phyloP scores from a whole-genome alignment of 2,888 invertebrate species.

The Tenthredo amoena region DNA sequence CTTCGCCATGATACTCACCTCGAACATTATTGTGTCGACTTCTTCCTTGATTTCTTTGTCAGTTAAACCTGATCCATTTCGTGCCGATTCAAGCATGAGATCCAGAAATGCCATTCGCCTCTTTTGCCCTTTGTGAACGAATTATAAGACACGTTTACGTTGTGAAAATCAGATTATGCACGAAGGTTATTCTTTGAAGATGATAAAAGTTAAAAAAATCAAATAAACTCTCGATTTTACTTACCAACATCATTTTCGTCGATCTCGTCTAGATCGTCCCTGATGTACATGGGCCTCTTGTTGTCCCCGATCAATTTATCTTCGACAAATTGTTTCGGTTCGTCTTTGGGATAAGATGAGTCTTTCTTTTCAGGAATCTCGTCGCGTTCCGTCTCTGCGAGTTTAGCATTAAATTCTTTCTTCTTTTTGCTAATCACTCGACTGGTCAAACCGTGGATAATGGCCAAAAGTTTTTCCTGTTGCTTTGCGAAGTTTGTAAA shows the following conservation, averaged over 20 bases:
- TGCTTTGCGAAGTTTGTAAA: slow-evolving; percentile 77
- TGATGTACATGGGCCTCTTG: slow-evolving; percentile 65
- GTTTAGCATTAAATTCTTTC: slow-evolving; percentile 59
- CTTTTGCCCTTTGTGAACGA: slow-evolving; percentile 82
- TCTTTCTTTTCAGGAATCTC: slow-evolving; percentile 55
- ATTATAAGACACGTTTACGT: not conserved
- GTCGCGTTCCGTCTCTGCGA: slow-evolving; percentile 53
- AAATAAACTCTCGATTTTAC: slow-evolving; percentile 56
- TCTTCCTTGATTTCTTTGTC: slow-evolving; percentile 91
- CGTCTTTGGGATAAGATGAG: slow-evolving; percentile 52
- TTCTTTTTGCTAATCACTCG: slow-evolving; percentile 74
- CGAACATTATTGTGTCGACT: slow-evolving; percentile 93
- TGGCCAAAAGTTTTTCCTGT: slow-evolving; percentile 77
- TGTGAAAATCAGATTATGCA: not conserved
- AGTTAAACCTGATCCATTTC: slow-evolving; percentile 85
- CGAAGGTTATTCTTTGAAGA: not conserved
- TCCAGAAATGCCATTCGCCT: slow-evolving; percentile 93
- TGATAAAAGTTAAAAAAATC: not conserved
- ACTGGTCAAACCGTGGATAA: slow-evolving; percentile 79
- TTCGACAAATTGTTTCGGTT: not conserved
- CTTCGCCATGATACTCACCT: slow-evolving; percentile 79
- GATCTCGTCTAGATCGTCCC: slow-evolving; percentile 79
- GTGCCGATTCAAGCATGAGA: slow-evolving; percentile 88
- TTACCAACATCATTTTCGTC: slow-evolving; percentile 78
- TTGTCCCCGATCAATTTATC: slow-evolving; percentile 55